Base-by-base conservation (phyloP, 2,888 invertebrate genomes). In the Euproctis similis region DNA sequence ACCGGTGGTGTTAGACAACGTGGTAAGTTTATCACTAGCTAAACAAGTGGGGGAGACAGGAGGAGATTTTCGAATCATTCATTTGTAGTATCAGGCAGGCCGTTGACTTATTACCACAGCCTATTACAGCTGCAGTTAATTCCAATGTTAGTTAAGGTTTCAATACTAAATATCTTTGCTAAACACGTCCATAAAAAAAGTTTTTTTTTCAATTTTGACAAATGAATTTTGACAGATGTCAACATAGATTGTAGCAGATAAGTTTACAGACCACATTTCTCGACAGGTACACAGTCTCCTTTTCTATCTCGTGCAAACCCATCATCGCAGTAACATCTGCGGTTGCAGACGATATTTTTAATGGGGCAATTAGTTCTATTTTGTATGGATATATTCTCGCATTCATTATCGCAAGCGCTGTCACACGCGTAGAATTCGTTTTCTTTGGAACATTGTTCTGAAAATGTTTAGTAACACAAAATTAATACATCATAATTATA, bases 261-360 rank as follows among this genome's bases (percentile, higher is more conserved):
- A n/a, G n/a, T n/a, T n/a, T n/a, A n/a, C n/a, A n/a, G n/a, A 20
- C 27, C 19, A 16, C 29, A 29, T 20, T 29, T 9, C 4, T 24
- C 19, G 8, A 19, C 24, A 6, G 29, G 29, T n/a, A 28, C 11
- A 12, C 35, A 35, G 4, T 25, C 10, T 8, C 26, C 26, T 4
- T 31, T n/a, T 8, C 8, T 14, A 11, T 35, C 24, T 28, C 31
- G 25, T 9, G 35, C 35, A 12, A 20, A 35, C n/a, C 31, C 35
- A 6, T 31, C 31, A 8, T 35, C 31, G 22, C 35, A 35, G 9
- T 35, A 35, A 18, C 35, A 35, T 11, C 22, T 11, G 2, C 13
- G 7, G 11, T 31, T 31, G 5, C 31, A 31, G 8, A 4, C n/a
- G 6, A 28, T 22, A 18, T 31, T 35, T 8, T 11, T 11, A n/a